A percentile compares a stretch with the other conserved stretches of the same genome.
Conservation (phyloP, 2,888 invertebrate species). For the Ophion ellenae region DNA sequence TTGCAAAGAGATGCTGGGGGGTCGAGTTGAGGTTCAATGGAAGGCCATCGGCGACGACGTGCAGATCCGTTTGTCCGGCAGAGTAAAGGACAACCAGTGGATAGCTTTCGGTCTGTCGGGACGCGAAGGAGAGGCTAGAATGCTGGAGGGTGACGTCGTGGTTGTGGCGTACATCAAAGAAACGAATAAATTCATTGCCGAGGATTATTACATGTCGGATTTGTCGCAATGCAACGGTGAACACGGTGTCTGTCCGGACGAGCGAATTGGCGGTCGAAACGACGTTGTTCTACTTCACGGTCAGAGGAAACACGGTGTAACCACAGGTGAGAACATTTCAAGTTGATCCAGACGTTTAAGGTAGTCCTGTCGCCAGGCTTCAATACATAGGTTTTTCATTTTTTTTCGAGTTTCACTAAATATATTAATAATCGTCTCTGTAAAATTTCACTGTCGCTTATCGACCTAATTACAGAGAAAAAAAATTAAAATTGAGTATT, state of each 20-base stretch:
- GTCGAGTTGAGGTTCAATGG: constrained; percentile 94
- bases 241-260: constrained; percentile 94
- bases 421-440: too few relatives aligned
- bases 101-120: constrained; percentile 95
- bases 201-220: constrained; percentile 94
- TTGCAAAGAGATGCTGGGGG: constrained; percentile 93
- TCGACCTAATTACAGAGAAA: too few relatives aligned
- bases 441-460: too few relatives aligned
- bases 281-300: constrained; percentile 91
- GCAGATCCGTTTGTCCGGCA: constrained; percentile 91
- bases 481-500: too few relatives aligned
- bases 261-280: constrained; percentile 91
- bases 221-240: constrained; percentile 92
- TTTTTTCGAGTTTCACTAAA: too few relatives aligned
- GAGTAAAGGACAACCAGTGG: constrained; percentile 93
- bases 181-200: constrained; percentile 88
- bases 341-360: too few relatives aligned
- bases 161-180: constrained; percentile 90
- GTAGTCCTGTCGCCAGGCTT: background rate
- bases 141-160: constrained; percentile 93
- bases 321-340: constrained; percentile 84
- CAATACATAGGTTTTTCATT: too few relatives aligned
- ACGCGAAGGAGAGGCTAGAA: constrained; percentile 89
- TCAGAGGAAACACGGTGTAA: constrained; percentile 91
- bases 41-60: constrained; percentile 90